Evolutionary conservation across 2,113 vertebrate genomes (phyloP).

Genomic region (Sinocyclocheilus rhinocerous): DNA sequence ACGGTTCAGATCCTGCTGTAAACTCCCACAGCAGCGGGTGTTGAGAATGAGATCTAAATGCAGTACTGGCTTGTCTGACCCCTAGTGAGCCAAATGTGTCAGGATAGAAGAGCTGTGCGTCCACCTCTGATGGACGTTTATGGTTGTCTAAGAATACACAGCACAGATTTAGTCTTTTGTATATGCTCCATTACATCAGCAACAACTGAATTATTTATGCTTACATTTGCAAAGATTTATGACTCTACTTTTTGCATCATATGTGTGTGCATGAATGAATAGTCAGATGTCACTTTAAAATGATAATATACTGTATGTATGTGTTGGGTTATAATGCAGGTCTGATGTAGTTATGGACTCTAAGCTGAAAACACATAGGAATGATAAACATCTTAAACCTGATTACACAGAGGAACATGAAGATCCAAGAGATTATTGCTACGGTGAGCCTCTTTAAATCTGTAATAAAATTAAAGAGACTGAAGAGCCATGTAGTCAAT

Average conservation of each 20-base stretch:
- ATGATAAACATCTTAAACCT: constrained; percentile 61
- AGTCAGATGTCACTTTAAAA: neutral
- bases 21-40: constrained; percentile 14
- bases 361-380: constrained; percentile 44
- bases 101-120: neutral
- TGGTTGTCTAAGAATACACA: constrained; percentile 32
- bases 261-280: constrained; percentile 29
- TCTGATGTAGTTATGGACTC: constrained; percentile 38
- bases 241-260: constrained; percentile 14
- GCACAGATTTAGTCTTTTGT: constrained; percentile 10
- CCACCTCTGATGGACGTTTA: neutral
- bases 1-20: neutral
- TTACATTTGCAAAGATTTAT: neutral
- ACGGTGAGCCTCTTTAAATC: constrained; percentile 68
- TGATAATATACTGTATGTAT: constrained; percentile 10
- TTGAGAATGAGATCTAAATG: constrained; percentile 58
- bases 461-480: neutral
- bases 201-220: neutral
- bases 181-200: constrained; percentile 28
- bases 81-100: constrained; percentile 47
- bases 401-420: constrained; percentile 66
- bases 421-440: constrained; percentile 68
- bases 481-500: too few species aligned
- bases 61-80: constrained; percentile 45
- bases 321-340: constrained; percentile 38